These are phyloP conservation scores for Gisinianus flammeolus DNA, from an alignment of 2,888 invertebrate genomes.

Conservation along the genomic window DNA sequence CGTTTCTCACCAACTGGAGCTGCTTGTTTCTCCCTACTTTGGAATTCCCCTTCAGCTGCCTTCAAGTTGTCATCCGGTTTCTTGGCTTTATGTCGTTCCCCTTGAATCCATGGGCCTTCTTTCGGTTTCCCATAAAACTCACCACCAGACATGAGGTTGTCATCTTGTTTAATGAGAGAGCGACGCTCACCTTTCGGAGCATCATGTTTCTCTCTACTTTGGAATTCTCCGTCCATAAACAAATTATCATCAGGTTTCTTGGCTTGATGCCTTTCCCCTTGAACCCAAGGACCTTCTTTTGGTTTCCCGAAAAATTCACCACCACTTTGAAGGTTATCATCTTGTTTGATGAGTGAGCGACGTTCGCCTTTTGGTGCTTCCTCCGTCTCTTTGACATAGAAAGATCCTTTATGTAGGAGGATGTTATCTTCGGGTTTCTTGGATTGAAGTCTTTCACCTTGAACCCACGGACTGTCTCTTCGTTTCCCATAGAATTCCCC, in stretches of 20 bases:
- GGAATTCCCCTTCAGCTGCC: slow-evolving; percentile 69
- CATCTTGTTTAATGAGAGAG: slow-evolving; percentile 63
- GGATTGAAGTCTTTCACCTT: slow-evolving; percentile 51
- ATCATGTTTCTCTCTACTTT: slow-evolving; percentile 58
- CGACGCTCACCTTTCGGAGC: slow-evolving; percentile 62
- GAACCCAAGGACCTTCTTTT: slow-evolving; percentile 58
- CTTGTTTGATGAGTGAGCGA: slow-evolving; percentile 62
- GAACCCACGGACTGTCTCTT: slow-evolving; percentile 58
- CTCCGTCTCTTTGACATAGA: slow-evolving; percentile 44
- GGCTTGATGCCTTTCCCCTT: slow-evolving; percentile 64
- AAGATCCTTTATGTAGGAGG: slow-evolving; percentile 62
- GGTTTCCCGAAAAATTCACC: slow-evolving; percentile 66
- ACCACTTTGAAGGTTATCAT: slow-evolving; percentile 65
- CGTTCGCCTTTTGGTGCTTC: slow-evolving; percentile 63
- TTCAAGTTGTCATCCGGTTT: slow-evolving; percentile 67
- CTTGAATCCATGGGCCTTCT: slow-evolving; percentile 64
- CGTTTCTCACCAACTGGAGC: slow-evolving; percentile 64
- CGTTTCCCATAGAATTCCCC: slow-evolving; percentile 65
- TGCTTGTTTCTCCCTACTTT: slow-evolving; percentile 38
- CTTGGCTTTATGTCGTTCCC: slow-evolving; percentile 63
- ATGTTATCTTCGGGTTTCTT: slow-evolving; percentile 67
- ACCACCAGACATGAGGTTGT: slow-evolving; percentile 67
- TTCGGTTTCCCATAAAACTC: slow-evolving; percentile 66
- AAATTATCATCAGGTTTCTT: slow-evolving; percentile 62
- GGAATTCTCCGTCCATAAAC: slow-evolving; percentile 61